Evolutionary conservation across 2,797 vertebrate species (phyloP).

Genomic region (Sphaeramia orbicularis): DNA sequence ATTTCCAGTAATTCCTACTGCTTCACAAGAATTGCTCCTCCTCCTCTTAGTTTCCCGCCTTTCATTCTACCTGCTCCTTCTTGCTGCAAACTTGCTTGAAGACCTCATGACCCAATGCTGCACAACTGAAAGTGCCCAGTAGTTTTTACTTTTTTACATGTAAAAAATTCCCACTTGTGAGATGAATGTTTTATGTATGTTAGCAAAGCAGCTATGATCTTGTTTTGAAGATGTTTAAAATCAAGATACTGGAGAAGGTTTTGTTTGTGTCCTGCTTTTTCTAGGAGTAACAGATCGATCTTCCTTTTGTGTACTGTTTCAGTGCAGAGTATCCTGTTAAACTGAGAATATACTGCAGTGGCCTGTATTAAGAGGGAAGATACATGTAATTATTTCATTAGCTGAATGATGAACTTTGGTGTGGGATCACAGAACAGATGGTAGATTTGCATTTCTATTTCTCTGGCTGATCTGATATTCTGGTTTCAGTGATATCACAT

Average conservation of each 20-base stretch:
- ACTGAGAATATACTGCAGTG: neutral
- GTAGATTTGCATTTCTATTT: conserved; percentile 82
- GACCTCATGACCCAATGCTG: conserved; percentile 54
- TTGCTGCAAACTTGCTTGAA: conserved; percentile 44
- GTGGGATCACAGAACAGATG: conserved; percentile 82
- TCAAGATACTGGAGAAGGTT: neutral
- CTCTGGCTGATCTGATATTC: conserved; percentile 72
- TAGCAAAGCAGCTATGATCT: neutral
- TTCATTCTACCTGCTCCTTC: conserved; percentile 79
- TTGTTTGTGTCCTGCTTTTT: conserved; percentile 12
- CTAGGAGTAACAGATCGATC: neutral
- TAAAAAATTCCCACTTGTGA: neutral
- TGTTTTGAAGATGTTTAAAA: conserved; percentile 1
- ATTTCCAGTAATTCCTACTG: conserved; percentile 86
- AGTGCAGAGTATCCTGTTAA: conserved; percentile 11
- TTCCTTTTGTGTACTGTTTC: conserved; percentile 34
- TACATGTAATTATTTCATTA: conserved; percentile 49
- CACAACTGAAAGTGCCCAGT: conserved; percentile 11
- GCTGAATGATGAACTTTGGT: conserved; percentile 67
- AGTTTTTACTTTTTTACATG: conserved; percentile 20
- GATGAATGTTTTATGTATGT: too few relatives aligned
- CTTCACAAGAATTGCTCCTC: conserved; percentile 73
- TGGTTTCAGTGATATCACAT: conserved; percentile 37
- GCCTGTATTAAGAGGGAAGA: conserved; percentile 37
- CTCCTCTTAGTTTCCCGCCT: conserved; percentile 78